Base-by-base conservation (phyloP, 2,797 vertebrate species). In the Telmatherina bonti region DNA sequence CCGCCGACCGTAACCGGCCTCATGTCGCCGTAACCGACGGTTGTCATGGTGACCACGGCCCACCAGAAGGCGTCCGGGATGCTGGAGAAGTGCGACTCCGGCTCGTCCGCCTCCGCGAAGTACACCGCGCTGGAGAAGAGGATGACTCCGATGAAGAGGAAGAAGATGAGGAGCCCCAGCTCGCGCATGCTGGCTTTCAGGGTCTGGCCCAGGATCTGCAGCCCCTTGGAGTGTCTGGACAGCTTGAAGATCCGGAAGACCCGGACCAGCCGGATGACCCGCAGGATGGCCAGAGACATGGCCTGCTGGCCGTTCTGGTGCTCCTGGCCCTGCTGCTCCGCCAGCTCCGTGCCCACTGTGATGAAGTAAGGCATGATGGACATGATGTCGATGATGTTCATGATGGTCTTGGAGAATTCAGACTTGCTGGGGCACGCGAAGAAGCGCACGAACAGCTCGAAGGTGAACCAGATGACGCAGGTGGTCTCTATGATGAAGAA, bases 51-150 rank as follows among this genome's bases (percentile, higher is more conserved):
- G 8, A 99, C 97, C 38, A 99, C 97, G 0, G 97, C 97, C 98
- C 98, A 99, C 98, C 98, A 99, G 87, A 99, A 99, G 59, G 97
- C 98, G 67, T 99, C 97, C 0, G 98, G 98, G 93, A 99, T 99
- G 93, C 97, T 99, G 84, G 95, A 95, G 91, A 99, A 99, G 78
- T 97, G 96, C 0, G 97, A 97, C 6, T 97, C 96, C 0, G 96
- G 96, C 70, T 97, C 96, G 83, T 99, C 97, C 0, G 96, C 95
- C 86, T 99, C 97, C 0, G 97, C 97, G 31, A 99, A 99, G 89
- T 91, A 99, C 11, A 98, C 97, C 0, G 96, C 97, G 16, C 97
- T 99, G 90, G 97, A 99, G 92, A 99, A 99, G 67, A 99, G 95
- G 84, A 99, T 98, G 77, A 98, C 97, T 0, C 97, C 97, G 0